A percentile compares a stretch with the other conserved stretches of the same genome.
phyloP scores from a whole-genome alignment of 1,140 invertebrate genomes.

The Agrilus planipennis region DNA sequence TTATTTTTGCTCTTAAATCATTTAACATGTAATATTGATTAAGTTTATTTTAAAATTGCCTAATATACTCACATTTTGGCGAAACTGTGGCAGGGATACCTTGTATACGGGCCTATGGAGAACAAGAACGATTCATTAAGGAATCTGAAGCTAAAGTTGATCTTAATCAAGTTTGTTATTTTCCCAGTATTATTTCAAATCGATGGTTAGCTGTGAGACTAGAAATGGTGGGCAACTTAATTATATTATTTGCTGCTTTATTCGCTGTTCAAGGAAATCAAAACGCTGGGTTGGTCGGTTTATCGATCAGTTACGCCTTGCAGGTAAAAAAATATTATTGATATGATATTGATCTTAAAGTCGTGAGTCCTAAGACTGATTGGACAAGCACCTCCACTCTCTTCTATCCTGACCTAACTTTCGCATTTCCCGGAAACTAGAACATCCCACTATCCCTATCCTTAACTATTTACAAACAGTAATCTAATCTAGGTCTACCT shows the following conservation, averaged over 20 bases:
- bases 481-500: too few species aligned
- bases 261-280: conserved; percentile 70
- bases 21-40: too few species aligned
- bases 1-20: too few species aligned
- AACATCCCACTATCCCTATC: too few species aligned
- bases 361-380: too few species aligned
- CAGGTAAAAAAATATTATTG: too few species aligned
- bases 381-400: too few species aligned
- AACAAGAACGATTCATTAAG: conserved; percentile 62
- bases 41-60: too few species aligned
- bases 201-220: conserved; percentile 84
- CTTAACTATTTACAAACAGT: too few species aligned
- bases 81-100: conserved; percentile 76
- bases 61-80: conserved; percentile 96
- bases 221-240: conserved; percentile 85
- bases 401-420: too few species aligned
- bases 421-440: too few species aligned
- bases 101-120: conserved; percentile 67
- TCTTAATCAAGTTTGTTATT: conserved; percentile 80
- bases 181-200: conserved; percentile 76
- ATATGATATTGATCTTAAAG: too few species aligned
- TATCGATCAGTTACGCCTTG: conserved; percentile 83
- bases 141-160: conserved; percentile 79
- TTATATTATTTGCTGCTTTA: conserved; percentile 80
- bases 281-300: conserved; percentile 70